Evolutionary conservation across 1,140 invertebrate genomes (phyloP), one percentile per base, ranked within the genome.

Genomic region (Teleogryllus occipitalis): DNA sequence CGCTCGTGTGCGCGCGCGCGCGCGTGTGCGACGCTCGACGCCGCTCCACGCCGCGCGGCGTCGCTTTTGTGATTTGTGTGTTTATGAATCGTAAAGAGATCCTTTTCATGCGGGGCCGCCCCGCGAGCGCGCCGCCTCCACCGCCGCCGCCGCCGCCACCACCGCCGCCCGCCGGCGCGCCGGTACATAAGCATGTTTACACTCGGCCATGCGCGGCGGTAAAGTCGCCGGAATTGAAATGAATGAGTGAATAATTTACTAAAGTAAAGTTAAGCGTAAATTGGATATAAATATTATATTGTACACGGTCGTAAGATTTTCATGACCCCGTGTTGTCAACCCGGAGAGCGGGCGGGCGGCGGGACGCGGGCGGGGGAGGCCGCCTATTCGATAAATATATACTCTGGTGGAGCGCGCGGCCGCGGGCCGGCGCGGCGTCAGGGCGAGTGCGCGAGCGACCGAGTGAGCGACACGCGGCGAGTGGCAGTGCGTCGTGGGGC

Each of bases 51-150:
- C 27, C 1, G 27, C 27, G 27, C 27, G 1, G 27, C 27, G 54
- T 3, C 3, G 54, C 54, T 65, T 65, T 65, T 65, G 54, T 65
- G 54, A 65, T 65, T 65, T 65, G 54, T 65, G 54, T 65, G 54
- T 65, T 65, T 65, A 65, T 65, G 54, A 65, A 65, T 65, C 54
- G 54, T 65, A 65, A 65, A 65, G 54, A 65, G 54, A 65, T 65
- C 54, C 54, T 65, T 65, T 65, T 65, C 54, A 65, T 65, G 54
- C 54, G 54, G 54, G 10, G 54, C 7, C 10, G 54, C 54, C 10
- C 54, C 18, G 54, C 54, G 54, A 18, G 54, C 27, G 27, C 27
- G 54, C 18, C 27, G 27, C 27, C 27, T 39, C 27, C 27, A 39
- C 27, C 27, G 5, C 27, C 0, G 54, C 10, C 10, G 27, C 27